Evolutionary conservation across 2,888 invertebrate species (phyloP), one percentile per base, ranked within the genome.

Genomic region (Dasypolia templi): DNA sequence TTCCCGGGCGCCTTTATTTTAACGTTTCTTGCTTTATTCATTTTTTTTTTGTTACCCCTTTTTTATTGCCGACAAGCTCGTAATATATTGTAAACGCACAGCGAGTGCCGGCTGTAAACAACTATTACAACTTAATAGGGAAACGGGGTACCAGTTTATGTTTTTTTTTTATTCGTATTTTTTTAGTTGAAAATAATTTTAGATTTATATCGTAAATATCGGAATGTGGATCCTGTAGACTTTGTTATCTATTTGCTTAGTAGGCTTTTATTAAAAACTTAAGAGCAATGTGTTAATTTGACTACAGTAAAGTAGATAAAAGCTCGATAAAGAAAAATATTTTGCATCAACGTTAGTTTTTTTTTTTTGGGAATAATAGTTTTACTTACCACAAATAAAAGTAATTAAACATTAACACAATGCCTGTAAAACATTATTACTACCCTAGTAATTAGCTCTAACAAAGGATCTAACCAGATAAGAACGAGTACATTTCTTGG

Each of bases 11-110:
- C 93, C 92, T 96, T 95, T 96, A 95, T 95, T 96, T 96, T 95
- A 95, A 93, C 95, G 93, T 95, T 95, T 90, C 90, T 92, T 94
- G 93, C 92, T 94, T 95, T 93, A 93, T 94, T 95, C 93, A 93
- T 95, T 95, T 95, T 94, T 79, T 35, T 86, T 94, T 94, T 91
- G 90, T 91, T 94, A 94, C 94, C 95, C 95, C 93, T 95, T 96
- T 88, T 96, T 96, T 96, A 96, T 94, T 95, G 96, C 94, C 93
- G 93, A 93, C 94, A 93, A 94, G 91, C 92, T 94, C 93, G 93
- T 95, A 96, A 96, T 96, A 95, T 95, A 96, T 96, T 95, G 94
- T 95, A 94, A 95, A 94, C 91, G 94, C 94, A 92, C 93, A 92
- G 93, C 93, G 92, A 94, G 93, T 91, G 92, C 92, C 90, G 93